phyloP scores from a whole-genome alignment of 2,888 invertebrate species.

The Mimas tiliae region DNA sequence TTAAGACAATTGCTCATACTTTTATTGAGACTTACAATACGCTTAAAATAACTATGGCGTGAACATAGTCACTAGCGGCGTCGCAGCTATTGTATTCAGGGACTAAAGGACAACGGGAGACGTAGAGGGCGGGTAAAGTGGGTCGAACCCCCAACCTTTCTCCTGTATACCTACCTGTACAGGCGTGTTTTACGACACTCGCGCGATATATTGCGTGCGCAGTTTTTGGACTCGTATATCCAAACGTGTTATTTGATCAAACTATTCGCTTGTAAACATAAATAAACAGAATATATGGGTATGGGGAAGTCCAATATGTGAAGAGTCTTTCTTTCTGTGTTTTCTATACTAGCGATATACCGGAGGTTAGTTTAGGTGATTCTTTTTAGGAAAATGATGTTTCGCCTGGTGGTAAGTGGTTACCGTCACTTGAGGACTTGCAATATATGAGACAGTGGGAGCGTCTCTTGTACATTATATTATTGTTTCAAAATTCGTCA shows the following conservation, averaged over 20 bases:
- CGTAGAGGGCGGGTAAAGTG: background rate
- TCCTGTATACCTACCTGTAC: background rate
- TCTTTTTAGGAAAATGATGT: background rate
- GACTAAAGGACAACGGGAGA: too few species aligned
- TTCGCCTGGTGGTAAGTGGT: too few species aligned
- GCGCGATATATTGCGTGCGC: constrained; percentile 15
- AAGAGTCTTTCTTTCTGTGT: background rate
- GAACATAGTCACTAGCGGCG: too few species aligned
- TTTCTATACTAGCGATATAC: background rate
- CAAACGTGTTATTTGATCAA: constrained; percentile 22
- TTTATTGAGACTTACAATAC: too few species aligned
- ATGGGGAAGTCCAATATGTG: constrained; percentile 1
- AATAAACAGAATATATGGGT: constrained; percentile 17
- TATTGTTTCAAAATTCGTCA: too few species aligned
- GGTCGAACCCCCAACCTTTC: background rate
- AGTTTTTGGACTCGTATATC: constrained; percentile 24
- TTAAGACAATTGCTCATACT: too few species aligned
- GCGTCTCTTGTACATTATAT: too few species aligned
- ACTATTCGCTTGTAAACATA: constrained; percentile 22
- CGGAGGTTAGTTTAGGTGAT: background rate
- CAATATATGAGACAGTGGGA: too few species aligned
- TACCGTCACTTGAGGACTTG: too few species aligned
- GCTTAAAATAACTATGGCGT: too few species aligned
- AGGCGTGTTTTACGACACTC: constrained; percentile 9
- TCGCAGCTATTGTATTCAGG: too few species aligned